Evolutionary conservation across 2,113 vertebrate species (phyloP).

Genomic region (Erpornis zantholeuca): DNA sequence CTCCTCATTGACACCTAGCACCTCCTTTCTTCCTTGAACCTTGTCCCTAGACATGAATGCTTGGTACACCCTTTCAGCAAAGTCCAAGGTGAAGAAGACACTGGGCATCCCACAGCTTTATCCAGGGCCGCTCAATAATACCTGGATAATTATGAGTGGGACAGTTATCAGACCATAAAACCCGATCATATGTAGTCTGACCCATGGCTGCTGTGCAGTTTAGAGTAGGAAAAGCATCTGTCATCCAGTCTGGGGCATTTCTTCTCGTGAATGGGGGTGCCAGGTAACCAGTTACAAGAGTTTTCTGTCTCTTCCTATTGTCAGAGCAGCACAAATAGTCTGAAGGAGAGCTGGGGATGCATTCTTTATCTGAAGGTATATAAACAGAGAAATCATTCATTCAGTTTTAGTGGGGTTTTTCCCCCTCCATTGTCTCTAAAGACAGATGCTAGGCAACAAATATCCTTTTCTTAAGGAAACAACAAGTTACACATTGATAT

Average conservation of each 20-base stretch:
- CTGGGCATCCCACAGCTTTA: neutral
- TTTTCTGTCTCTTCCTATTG: neutral
- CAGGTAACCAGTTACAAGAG: neutral
- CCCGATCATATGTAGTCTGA: neutral
- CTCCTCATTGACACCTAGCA: neutral
- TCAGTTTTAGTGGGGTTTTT: neutral
- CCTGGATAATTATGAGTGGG: neutral
- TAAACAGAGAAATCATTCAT: neutral
- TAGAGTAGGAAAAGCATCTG: neutral
- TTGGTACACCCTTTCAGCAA: neutral
- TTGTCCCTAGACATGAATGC: neutral
- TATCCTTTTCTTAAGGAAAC: neutral
- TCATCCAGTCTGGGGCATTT: neutral
- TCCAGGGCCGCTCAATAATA: neutral
- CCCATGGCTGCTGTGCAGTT: neutral
- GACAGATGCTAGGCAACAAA: neutral
- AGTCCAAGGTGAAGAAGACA: neutral
- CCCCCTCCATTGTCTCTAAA: rapidly evolving
- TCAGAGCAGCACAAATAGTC: neutral
- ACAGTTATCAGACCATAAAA: neutral
- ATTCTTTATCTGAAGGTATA: neutral
- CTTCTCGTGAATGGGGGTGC: neutral
- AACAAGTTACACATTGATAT: neutral
- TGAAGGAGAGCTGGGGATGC: neutral
- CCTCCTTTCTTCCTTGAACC: neutral